Base-by-base conservation (phyloP, 2,888 invertebrate species). In the Pharmacophagus antenor region DNA sequence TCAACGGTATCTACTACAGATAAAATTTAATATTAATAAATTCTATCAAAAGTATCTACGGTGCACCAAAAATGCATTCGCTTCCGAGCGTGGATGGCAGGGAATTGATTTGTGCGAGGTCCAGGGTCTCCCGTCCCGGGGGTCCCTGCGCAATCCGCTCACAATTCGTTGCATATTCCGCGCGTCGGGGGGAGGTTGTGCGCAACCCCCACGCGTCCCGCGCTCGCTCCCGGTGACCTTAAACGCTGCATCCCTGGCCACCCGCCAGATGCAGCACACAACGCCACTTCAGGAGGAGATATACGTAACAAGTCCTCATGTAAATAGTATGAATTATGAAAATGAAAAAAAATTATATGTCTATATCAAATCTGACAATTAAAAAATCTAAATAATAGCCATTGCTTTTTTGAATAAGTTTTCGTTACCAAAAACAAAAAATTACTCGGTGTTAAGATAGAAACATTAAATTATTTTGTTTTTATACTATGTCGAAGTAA, bases 241-340 rank as follows among this genome's bases (percentile, higher is more conserved):
- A 82, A 64, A 51, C 68, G 71, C 69, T 86, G 87, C 88, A 88
- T 82, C 87, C 82, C 84, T 85, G 88, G 88, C 82, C 64, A 62
- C 62, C 61, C 63, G 84, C 86, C 85, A 85, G 73, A 65, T 69
- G 73, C 74, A 80, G 76, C 78, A 70, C 67, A 69, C 65, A 67
- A 69, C 67, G 63, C 47, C 21, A 51, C 41, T 15, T 22, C 20
- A 18, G 6, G 18, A n/a, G n/a, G n/a, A n/a, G n/a, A n/a, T n/a
- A n/a, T n/a, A 44, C 25, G 23, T 44, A 25, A 18, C 25, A 44
- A 18, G 12, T 44, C 27, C 44, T 27, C 46, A 37, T 31, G 22
- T 50, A 41, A 42, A 41, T 27, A 50, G 44, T 44, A 20, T 18
- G 17, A 42, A 57, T 48, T n/a, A n/a, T n/a, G n/a, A n/a, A n/a